Base-by-base conservation (phyloP, 2,113 vertebrate genomes). In the Clarias macrocephalus region DNA sequence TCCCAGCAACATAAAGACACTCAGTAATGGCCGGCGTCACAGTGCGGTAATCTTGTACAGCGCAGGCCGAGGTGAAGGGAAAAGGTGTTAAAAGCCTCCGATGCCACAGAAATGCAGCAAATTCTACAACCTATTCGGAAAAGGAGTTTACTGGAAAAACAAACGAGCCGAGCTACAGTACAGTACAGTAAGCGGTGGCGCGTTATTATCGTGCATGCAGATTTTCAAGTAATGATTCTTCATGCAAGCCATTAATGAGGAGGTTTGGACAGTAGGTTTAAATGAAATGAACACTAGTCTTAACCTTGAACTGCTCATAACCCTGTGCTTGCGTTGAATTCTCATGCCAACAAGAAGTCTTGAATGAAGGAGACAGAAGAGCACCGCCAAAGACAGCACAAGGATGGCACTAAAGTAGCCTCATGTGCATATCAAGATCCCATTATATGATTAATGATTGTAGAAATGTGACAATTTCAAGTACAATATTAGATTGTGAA, bases 1-100 rank as follows among this genome's bases (percentile, higher is more conserved):
- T 65, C 28, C 81, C 42, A 83, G 86, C 42, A 63, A 82, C 68
- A 87, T 76, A 87, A 87, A 82, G 80, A 87, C 70, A 82, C 70
- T 82, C 70, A 5, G 59, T 83, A 83, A 87, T 77, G 86, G 80
- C 70, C 42, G 42, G 57, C 86, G 86, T 83, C 86, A 83, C 86
- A 87, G 80, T 18, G 70, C 28, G 6, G 59, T 83, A 87, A 87
- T 87, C 86, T 87, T 37, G 68, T 60, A 75, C 37, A 25, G 68
- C n/a, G 13, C 86, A 87, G 86, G 70, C 86, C 70, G 62, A 18
- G 73, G 23, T 48, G 42, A 79, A 79, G 28, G 75, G 57, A 86
- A 79, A 62, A 80, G 48, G 28, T 81, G 48, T 86, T 86, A n/a
- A 86, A 80, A 80, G 76, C 76, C 62, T 86, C 62, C 3, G 30